Base-by-base conservation (phyloP, 1,140 invertebrate species). In the Armadillidium nasatum region DNA sequence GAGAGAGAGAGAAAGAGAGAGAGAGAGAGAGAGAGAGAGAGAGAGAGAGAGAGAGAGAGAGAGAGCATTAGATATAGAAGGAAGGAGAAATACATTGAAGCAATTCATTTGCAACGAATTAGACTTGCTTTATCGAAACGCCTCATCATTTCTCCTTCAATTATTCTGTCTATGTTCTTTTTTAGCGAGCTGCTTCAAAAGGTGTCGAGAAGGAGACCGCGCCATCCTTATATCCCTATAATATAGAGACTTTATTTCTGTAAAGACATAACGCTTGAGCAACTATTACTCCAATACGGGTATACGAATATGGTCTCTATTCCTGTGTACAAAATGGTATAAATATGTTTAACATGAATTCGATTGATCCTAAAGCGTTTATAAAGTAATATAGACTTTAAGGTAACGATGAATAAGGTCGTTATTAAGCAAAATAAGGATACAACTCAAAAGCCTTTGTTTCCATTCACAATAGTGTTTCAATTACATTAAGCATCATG, bases 401-500 rank as follows among this genome's bases (percentile, higher is more conserved):
- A 13, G 7, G 50, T 7, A 60, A 15, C 50, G 50, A 3, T 1
- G 11, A 33, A 33, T 33, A 33, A 33, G 33, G 6, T 33, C 33
- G 33, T 33, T 33, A 3, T 1, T 33, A 33, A 33, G 33, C 33
- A 33, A 33, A 33, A 33, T 33, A 33, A 33, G 33, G 33, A 33
- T 33, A 33, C 33, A 33, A 33, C 33, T 33, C 6, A 15, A 73
- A 70, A 21, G 77, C 60, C 74, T 72, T 43, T 76, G 74, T 78
- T 76, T 15, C 43, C 10, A 15, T 54, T 76, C 54, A 75, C 71
- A 78, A 78, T 78, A 74, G 77, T 78, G 77, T 78, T 78, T 78
- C 77, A 78, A 78, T 78, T 78, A 78, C 74, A 78, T 71, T 71
- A 44, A 74, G 77, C 75, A 78, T 78, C 77, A 78, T 75, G 77